Evolutionary conservation across 2,888 invertebrate genomes (phyloP).

Genomic region (Tachystola acroxantha): DNA sequence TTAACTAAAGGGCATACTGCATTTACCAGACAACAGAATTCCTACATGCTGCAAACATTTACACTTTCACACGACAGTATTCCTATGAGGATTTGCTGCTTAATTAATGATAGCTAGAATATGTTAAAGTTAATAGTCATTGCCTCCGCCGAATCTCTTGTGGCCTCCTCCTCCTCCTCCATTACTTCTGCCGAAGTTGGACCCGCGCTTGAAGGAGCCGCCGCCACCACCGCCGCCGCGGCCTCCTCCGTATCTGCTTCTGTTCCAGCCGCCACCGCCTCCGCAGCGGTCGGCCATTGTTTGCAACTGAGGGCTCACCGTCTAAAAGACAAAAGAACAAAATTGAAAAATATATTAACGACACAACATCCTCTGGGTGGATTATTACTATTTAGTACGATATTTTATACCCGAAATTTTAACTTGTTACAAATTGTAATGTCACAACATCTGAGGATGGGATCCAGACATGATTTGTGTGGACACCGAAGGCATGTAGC

Average conservation of each 20-base stretch:
- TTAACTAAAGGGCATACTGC: slow-evolving; percentile 32
- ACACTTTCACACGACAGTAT: slow-evolving; percentile 49
- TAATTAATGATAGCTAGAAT: slow-evolving; percentile 15
- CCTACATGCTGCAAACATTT: slow-evolving; percentile 24
- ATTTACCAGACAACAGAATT: slow-evolving; percentile 37
- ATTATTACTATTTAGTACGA: neutral
- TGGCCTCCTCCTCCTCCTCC: slow-evolving; percentile 58
- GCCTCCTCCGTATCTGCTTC: slow-evolving; percentile 66
- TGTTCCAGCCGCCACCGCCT: slow-evolving; percentile 79
- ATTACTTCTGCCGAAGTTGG: slow-evolving; percentile 60
- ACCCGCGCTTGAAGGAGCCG: slow-evolving; percentile 69
- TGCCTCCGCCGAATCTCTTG: slow-evolving; percentile 54
- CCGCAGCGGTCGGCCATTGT: slow-evolving; percentile 86
- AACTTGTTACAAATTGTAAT: no score
- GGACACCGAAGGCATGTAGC: slow-evolving; percentile 90
- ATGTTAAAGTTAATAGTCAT: slow-evolving; percentile 53
- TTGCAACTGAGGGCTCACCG: slow-evolving; percentile 90
- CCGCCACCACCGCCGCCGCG: slow-evolving; percentile 65
- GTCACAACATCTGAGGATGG: slow-evolving; percentile 86
- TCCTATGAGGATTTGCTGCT: slow-evolving; percentile 62
- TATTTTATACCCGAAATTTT: slow-evolving; percentile 2
- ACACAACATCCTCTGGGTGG: neutral
- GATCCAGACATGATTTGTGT: slow-evolving; percentile 83
- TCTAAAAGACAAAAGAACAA: slow-evolving; percentile 61
- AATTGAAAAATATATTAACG: neutral